Percentiles rank a stretch among this genome's conserved stretches.
These are phyloP conservation scores for Calliscelio sp. DNA, from an alignment of 2,888 invertebrate species.

Conservation along the genomic window DNA sequence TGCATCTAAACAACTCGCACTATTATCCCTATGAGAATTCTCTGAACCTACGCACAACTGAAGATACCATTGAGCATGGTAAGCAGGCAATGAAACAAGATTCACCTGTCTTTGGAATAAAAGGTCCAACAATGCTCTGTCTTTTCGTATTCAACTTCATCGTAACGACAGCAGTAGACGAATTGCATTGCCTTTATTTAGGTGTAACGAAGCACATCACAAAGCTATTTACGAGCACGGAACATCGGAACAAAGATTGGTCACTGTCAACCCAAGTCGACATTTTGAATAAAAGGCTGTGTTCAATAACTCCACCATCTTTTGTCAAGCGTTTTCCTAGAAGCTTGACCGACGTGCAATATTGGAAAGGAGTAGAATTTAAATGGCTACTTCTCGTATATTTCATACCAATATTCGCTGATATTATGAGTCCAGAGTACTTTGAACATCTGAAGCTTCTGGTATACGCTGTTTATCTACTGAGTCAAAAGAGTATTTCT, in stretches of 20 bases:
- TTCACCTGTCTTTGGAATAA: background rate
- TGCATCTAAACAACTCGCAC: background rate
- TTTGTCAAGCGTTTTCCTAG: constrained; percentile 20
- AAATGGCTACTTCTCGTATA: constrained; percentile 17
- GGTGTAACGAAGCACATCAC: constrained; percentile 20
- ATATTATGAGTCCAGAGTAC: background rate
- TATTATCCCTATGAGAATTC: constrained; percentile 41
- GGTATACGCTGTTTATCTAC: constrained; percentile 13
- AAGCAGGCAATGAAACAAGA: background rate
- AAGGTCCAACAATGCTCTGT: constrained; percentile 1
- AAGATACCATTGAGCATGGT: constrained; percentile 15
- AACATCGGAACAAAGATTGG: no score
- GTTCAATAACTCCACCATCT: constrained; percentile 1
- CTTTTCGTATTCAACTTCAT: constrained; percentile 14
- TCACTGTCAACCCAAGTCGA: background rate
- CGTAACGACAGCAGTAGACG: constrained; percentile 19
- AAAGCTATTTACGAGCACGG: no score
- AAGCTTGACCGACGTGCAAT: background rate
- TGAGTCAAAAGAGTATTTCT: constrained; percentile 22
- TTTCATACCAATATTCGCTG: background rate
- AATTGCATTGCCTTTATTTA: constrained; percentile 27
- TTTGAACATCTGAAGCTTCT: constrained; percentile 26
- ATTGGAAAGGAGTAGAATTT: constrained; percentile 20
- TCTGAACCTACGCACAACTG: constrained; percentile 48
- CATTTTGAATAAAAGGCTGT: background rate